Conservation (phyloP, 2,113 vertebrate species). For the Seriola dumerili region DNA sequence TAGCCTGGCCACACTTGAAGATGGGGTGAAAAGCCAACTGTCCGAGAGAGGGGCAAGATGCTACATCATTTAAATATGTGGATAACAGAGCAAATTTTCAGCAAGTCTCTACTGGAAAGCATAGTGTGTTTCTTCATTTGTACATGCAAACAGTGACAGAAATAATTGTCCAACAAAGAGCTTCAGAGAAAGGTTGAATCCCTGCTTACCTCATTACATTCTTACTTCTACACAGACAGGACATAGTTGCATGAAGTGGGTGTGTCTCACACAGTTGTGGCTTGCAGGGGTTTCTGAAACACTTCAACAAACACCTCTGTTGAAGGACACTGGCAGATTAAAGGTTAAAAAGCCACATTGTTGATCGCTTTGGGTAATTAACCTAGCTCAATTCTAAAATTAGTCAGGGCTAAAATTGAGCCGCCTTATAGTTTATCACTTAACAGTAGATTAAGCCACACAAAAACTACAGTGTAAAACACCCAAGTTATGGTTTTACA, state of each 20-base stretch:
- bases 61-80: neutral
- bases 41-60: neutral
- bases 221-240: neutral
- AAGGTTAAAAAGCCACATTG: too few relatives aligned
- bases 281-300: neutral
- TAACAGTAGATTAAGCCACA: neutral
- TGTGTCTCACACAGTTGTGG: neutral
- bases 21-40: neutral
- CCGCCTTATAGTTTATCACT: too few relatives aligned
- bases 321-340: neutral
- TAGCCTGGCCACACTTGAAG: neutral
- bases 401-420: too few relatives aligned
- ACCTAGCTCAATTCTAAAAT: too few relatives aligned
- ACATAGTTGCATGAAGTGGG: neutral
- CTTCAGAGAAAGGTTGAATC: neutral
- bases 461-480: neutral
- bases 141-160: neutral
- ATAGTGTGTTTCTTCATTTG: neutral
- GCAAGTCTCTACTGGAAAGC: neutral
- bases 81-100: neutral
- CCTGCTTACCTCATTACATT: neutral
- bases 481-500: neutral
- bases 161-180: neutral
- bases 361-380: too few relatives aligned
- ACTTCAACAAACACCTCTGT: neutral